Conservation (phyloP, 2,888 invertebrate species). For the Callimorpha dominula region DNA sequence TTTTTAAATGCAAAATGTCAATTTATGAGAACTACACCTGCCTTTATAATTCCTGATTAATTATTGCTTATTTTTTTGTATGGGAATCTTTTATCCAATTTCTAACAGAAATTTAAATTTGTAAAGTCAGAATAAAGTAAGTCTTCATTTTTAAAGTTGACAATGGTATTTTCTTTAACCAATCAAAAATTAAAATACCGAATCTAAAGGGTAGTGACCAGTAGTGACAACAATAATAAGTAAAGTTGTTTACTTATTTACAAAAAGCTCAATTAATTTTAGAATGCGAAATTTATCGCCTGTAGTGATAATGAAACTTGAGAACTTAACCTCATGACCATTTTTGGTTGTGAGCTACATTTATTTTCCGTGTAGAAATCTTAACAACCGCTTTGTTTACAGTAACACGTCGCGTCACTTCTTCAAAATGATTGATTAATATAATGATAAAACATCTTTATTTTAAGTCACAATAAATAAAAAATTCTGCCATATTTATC, state of each 20-base stretch:
- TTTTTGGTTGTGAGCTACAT: constrained; percentile 1
- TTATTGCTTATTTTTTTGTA: no score
- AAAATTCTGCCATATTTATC: constrained; percentile 24
- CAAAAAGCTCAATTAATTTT: neutral
- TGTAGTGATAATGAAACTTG: neutral
- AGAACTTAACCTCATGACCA: neutral
- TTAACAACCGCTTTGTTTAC: constrained; percentile 13
- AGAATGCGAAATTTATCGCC: neutral
- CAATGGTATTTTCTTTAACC: no score
- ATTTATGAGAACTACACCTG: no score
- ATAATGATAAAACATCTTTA: constrained; percentile 22
- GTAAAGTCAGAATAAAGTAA: no score
- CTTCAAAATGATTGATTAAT: constrained; percentile 20
- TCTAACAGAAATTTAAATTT: no score
- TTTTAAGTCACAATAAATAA: constrained; percentile 34
- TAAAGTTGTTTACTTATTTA: neutral
- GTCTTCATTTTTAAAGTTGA: no score
- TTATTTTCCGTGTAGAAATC: constrained; percentile 1
- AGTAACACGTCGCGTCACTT: constrained; percentile 9
- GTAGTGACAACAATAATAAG: no score
- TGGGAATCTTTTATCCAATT: no score
- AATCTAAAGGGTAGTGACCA: no score
- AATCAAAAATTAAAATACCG: no score
- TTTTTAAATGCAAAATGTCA: no score
- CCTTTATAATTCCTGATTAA: no score